These are phyloP conservation scores for Condylura cristata DNA, from an alignment of 2,113 vertebrate species.

Conservation along the genomic window DNA sequence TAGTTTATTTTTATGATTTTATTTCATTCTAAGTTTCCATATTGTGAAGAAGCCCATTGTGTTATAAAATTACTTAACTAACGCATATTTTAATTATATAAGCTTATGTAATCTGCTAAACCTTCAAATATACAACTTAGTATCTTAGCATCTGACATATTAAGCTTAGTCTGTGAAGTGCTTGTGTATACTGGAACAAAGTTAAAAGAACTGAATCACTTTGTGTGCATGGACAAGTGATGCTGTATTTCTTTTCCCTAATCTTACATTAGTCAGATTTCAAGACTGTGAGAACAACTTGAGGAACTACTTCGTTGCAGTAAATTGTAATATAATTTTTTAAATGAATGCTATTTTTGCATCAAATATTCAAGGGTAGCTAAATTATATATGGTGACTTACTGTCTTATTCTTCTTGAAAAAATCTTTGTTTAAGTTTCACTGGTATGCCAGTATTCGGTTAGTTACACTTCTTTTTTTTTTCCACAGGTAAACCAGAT, in stretches of 20 bases:
- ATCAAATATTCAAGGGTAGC: slow-evolving; percentile 54
- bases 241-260: not conserved
- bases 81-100: not conserved
- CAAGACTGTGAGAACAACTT: not conserved
- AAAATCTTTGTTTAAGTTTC: slow-evolving; percentile 70
- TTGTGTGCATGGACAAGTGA: not conserved
- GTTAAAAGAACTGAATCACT: not conserved
- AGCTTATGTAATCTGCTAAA: not conserved
- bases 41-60: not conserved
- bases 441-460: slow-evolving; percentile 72
- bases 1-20: not conserved
- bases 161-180: not conserved
- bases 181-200: not conserved
- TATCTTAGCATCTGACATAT: not conserved
- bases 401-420: slow-evolving; percentile 40
- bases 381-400: slow-evolving; percentile 63
- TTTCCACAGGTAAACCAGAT: slow-evolving; percentile 83
- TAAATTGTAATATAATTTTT: slow-evolving; percentile 53
- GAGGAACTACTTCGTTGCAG: not conserved
- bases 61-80: slow-evolving; percentile 34
- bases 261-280: not conserved
- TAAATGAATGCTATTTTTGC: slow-evolving; percentile 56
- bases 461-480: slow-evolving; percentile 79
- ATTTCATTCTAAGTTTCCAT: not conserved
- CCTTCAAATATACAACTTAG: not conserved